Conservation (phyloP, 2,888 invertebrate species). For the Neoitamus cyanurus region DNA sequence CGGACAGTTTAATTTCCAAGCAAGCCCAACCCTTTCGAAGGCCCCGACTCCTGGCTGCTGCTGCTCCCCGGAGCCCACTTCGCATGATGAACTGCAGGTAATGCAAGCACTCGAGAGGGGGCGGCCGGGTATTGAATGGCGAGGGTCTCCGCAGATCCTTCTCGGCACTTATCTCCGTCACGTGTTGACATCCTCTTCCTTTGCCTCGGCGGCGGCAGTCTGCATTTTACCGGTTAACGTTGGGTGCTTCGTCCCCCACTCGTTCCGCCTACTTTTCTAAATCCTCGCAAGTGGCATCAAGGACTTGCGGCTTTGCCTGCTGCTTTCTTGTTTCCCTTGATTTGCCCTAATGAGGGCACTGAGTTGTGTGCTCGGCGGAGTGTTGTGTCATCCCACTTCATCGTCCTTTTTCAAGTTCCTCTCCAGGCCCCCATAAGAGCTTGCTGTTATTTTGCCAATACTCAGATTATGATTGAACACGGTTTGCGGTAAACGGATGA, state of each 20-base stretch:
- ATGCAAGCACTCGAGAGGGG: not conserved
- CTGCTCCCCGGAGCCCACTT: not conserved
- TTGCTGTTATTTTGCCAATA: slow-evolving; percentile 29
- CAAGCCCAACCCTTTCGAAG: not conserved
- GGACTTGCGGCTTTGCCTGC: slow-evolving; percentile 18
- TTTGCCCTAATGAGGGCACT: slow-evolving; percentile 34
- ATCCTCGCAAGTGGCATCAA: slow-evolving; percentile 30
- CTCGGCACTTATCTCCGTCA: slow-evolving; percentile 17
- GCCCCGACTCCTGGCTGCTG: not conserved
- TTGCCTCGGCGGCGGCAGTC: not conserved
- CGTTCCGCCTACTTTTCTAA: not conserved
- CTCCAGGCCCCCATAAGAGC: not conserved
- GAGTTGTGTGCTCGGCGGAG: slow-evolving; percentile 27
- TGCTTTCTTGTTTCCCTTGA: slow-evolving; percentile 13
- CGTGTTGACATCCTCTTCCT: slow-evolving; percentile 10
- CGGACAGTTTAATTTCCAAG: not conserved
- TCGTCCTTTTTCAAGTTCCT: not conserved
- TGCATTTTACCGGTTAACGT: not conserved
- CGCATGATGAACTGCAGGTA: slow-evolving; percentile 16
- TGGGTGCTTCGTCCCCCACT: not conserved
- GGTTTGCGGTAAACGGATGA: not conserved
- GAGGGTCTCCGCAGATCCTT: not conserved
- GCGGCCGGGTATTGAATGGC: not conserved
- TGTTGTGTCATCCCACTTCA: slow-evolving; percentile 24
- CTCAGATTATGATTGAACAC: slow-evolving; percentile 36